Base-by-base conservation (phyloP, 2,888 invertebrate species). In the Griposia aprilina region DNA sequence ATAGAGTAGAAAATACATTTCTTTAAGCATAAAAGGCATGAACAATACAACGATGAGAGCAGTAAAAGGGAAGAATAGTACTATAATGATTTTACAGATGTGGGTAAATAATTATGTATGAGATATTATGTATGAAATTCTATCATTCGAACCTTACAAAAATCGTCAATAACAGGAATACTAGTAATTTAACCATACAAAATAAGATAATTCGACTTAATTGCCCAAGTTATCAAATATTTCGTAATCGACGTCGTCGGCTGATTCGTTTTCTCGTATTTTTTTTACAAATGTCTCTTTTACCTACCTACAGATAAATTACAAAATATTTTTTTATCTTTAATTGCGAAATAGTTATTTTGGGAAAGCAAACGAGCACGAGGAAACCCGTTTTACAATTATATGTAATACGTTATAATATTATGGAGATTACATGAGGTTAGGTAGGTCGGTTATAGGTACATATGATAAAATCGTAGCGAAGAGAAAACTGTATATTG, bases 151-250 rank as follows among this genome's bases (percentile, higher is more conserved):
- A 13, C 20, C 13, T 20, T 67, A 30, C 11, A 20, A 5, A 62
- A 30, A 67, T 67, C 15, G 8, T 30, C 20, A 23, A 5, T 2
- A 15, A 50, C 20, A 30, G 26, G 23, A 30, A 67, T 23, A 67
- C 41, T 41, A 41, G 41, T 41, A 41, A 41, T 41, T 41, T 41
- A 41, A 20, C 36, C 57, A 26, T 59, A 23, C 59, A 60, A 76
- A 75, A 55, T 41, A 23, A 26, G 3, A 26, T 76, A 65, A 59
- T 65, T 77, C 23, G n/a, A 59, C 23, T n/a, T 50, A 65, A 77
- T 78, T 65, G 48, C 41, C 26, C 20, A 77, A 77, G 57, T 41
- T 17, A 59, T 57, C 55, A 65, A 57, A 50, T 76, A 74, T 76
- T 59, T 59, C 11, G 74, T 59, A 75, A 74, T 17, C 7, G 11